Evolutionary conservation across 1,140 invertebrate species (phyloP), one percentile per base, ranked within the genome.

Genomic region (Stegodyphus mimosarum): DNA sequence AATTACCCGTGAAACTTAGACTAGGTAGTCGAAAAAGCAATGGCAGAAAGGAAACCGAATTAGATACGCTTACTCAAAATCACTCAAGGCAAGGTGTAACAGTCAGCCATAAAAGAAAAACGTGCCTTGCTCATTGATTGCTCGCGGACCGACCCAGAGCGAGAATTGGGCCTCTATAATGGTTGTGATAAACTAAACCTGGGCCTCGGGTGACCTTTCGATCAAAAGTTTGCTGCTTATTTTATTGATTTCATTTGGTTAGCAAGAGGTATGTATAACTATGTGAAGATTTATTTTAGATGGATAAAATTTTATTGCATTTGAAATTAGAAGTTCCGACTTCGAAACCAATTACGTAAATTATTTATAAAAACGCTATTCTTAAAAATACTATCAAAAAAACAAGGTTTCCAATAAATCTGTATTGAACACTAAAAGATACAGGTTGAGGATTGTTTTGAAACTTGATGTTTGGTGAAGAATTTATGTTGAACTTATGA

Each of bases 21-120:
- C 60, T 51, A 83, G 60, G 60, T 64, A 74, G 72, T 84, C 81
- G 81, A 69, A 70, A 84, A 76, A 55, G 17, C 51, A 50, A 10
- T n/a, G 69, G 49, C 53, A 84, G 64, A 84, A 76, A 60, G 11
- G 50, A 15, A 53, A 55, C 72, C 11, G 81, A 84, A 84, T 84
- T 75, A 84, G 81, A 84, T 84, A 48, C 81, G 63, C 81, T 84
- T 84, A 84, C 81, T 84, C 81, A 84, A 84, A 84, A 84, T 84
- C 81, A 84, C 81, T 84, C 81, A 84, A 76, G 73, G 81, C 71
- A 76, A 70, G 73, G 71, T 84, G 81, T 84, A 84, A 84, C 50
- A 84, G 72, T 75, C 51, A 75, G 64, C 81, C 81, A 84, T 84
- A 84, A 84, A 84, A 84, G 81, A 55, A 84, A 84, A 84, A 84